Conservation (phyloP, 2,888 invertebrate genomes). For the Thymelicus lineola region DNA sequence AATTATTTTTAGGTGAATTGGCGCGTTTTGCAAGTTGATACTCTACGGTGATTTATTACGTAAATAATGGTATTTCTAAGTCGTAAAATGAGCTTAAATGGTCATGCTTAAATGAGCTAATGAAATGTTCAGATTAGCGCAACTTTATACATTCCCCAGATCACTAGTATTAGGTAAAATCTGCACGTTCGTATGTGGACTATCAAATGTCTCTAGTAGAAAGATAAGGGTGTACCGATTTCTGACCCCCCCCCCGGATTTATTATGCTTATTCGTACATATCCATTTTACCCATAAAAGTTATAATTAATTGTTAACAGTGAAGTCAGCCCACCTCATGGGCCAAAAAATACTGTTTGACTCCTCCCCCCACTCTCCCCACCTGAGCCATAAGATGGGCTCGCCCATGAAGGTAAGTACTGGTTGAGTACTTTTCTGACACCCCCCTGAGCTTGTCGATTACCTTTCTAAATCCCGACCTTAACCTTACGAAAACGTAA, state of each 20-base stretch:
- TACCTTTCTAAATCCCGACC: background rate
- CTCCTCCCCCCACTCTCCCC: too few species aligned
- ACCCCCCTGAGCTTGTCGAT: background rate
- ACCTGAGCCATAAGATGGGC: too few species aligned
- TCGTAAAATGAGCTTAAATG: conserved; percentile 15
- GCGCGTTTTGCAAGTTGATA: conserved; percentile 26
- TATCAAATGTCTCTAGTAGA: background rate
- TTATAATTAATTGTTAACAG: too few species aligned
- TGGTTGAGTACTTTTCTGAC: too few species aligned
- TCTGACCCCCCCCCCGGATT: too few species aligned
- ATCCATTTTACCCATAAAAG: too few species aligned
- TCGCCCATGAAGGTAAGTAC: too few species aligned
- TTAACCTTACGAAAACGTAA: background rate
- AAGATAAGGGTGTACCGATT: background rate
- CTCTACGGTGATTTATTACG: conserved; percentile 23
- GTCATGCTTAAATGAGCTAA: conserved; percentile 9
- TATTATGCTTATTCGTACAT: too few species aligned
- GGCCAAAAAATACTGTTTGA: too few species aligned
- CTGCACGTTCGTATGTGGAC: background rate
- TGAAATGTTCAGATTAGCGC: conserved; percentile 10
- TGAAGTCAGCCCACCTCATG: too few species aligned
- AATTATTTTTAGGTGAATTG: conserved; percentile 27
- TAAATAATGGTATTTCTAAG: conserved; percentile 22
- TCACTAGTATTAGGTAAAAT: background rate
- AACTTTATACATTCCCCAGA: conserved; percentile 5